These are phyloP conservation scores for Pediacus dermestoides DNA, from an alignment of 2,888 invertebrate species.

Conservation along the genomic window DNA sequence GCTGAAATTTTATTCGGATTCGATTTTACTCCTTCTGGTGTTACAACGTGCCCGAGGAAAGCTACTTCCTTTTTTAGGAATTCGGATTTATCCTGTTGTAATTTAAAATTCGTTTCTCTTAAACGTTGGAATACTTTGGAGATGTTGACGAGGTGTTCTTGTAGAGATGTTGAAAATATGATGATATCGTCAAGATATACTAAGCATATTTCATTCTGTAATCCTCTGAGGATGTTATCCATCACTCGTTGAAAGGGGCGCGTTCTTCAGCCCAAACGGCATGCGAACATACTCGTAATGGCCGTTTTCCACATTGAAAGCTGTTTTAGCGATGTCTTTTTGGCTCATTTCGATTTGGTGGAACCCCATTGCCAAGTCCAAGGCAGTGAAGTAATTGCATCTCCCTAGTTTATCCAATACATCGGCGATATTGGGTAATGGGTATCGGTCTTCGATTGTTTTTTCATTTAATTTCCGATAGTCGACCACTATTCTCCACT, in stretches of 20 bases:
- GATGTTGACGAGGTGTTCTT: slow-evolving; percentile 28
- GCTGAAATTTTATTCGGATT: slow-evolving; percentile 36
- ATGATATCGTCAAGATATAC: slow-evolving; percentile 19
- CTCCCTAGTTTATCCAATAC: slow-evolving; percentile 6
- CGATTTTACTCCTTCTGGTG: slow-evolving; percentile 36
- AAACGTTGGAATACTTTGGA: slow-evolving; percentile 24
- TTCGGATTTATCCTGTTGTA: slow-evolving; percentile 31
- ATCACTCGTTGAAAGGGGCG: slow-evolving; percentile 19
- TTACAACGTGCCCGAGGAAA: slow-evolving; percentile 39
- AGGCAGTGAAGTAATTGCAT: slow-evolving; percentile 32
- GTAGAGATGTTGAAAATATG: slow-evolving; percentile 21
- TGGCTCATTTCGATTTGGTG: slow-evolving; percentile 36
- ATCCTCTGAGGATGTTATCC: slow-evolving; percentile 49
- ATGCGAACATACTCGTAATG: slow-evolving; percentile 23
- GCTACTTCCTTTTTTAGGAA: slow-evolving; percentile 31
- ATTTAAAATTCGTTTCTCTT: slow-evolving; percentile 25
- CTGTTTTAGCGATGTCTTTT: slow-evolving; percentile 11
- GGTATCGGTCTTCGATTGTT: slow-evolving; percentile 5
- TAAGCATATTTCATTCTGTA: slow-evolving; percentile 44
- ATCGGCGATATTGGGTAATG: slow-evolving; percentile 3
- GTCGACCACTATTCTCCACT: slow-evolving; percentile 3
- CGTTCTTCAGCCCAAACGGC: slow-evolving; percentile 34
- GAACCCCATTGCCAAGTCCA: slow-evolving; percentile 40
- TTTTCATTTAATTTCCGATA: slow-evolving; percentile 5
- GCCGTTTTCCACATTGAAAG: slow-evolving; percentile 13